These are phyloP conservation scores for Alloscopus bannaensis DNA, from an alignment of 2,888 invertebrate genomes.

Conservation along the genomic window DNA sequence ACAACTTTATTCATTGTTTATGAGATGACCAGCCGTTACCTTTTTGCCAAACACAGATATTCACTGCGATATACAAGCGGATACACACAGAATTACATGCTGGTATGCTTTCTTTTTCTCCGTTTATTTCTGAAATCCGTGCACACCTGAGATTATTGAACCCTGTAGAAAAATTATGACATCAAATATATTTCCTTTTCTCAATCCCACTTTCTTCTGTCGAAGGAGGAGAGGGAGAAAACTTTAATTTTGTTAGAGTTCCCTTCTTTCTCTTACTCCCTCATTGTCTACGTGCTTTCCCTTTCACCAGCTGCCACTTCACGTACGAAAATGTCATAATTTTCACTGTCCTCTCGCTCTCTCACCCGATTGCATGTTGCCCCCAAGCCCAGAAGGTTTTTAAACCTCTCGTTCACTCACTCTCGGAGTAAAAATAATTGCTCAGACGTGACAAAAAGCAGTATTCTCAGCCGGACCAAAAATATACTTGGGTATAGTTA, in stretches of 20 bases:
- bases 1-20: slow-evolving; percentile 59
- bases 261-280: not conserved
- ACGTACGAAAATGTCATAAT: slow-evolving; percentile 59
- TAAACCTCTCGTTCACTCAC: slow-evolving; percentile 35
- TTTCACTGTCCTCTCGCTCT: slow-evolving; percentile 43
- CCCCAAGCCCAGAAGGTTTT: not conserved
- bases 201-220: not conserved
- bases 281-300: slow-evolving; percentile 2
- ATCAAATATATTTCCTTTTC: slow-evolving; percentile 32
- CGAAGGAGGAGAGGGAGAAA: not conserved
- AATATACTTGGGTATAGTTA: too few species aligned
- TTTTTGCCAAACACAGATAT: too few species aligned
- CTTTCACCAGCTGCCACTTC: slow-evolving; percentile 59
- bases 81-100: too few species aligned
- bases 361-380: not conserved
- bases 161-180: slow-evolving; percentile 52
- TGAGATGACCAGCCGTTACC: slow-evolving; percentile 55
- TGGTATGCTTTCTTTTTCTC: too few species aligned
- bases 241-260: slow-evolving; percentile 46
- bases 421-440: slow-evolving; percentile 55
- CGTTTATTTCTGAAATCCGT: slow-evolving; percentile 2
- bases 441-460: slow-evolving; percentile 61
- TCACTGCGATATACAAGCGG: too few species aligned
- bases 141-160: slow-evolving; percentile 52
- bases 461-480: slow-evolving; percentile 33